Base-by-base conservation (phyloP, 2,113 vertebrate species). In the Tauraco erythrolophus region DNA sequence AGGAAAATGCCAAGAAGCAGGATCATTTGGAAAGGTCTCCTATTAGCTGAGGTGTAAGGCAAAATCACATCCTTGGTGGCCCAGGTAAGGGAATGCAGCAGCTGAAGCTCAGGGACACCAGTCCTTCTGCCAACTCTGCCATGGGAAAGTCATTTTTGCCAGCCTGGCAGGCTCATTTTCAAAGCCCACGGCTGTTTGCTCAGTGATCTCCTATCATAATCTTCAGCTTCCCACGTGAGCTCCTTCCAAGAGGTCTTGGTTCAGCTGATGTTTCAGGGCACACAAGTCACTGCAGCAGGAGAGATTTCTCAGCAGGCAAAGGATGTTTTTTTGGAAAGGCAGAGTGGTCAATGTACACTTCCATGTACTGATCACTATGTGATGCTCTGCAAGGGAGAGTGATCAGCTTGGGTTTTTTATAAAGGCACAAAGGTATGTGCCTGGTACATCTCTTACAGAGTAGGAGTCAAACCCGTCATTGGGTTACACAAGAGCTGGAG, bases 81-180 rank as follows among this genome's bases (percentile, higher is more conserved):
- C 30, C 50, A 72, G 30, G 58, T 31, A 43, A 45, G 37, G 18
- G 12, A 81, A 25, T 22, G 31, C 16, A 65, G 58, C 27, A 87
- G 50, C 51, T 70, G 62, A 77, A 37, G 33, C 22, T 81, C 50
- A 45, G 68, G 51, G 54, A 54, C 14, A 0, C 5, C 0, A 0
- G 10, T 74, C 31, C 22, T 89, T 60, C 64, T 80, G 76, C 50
- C 54, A 91, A 0, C 6, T 3, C 27, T 58, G 13, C 14, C 70
- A 25, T 27, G 30, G 45, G 16, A 83, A 76, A 62, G 7, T 41
- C 53, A 53, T 31, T 37, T 39, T 60, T 70, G 57, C n/a, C 28
- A 57, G 7, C 30, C 77, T 7, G 23, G 19, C 22, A 89, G 31
- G 10, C n/a, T 25, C 9, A 37, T 41, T 91, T 61, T 33, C 45